phyloP scores from a whole-genome alignment of 2,888 invertebrate genomes.

The Temnothorax unifasciatus region DNA sequence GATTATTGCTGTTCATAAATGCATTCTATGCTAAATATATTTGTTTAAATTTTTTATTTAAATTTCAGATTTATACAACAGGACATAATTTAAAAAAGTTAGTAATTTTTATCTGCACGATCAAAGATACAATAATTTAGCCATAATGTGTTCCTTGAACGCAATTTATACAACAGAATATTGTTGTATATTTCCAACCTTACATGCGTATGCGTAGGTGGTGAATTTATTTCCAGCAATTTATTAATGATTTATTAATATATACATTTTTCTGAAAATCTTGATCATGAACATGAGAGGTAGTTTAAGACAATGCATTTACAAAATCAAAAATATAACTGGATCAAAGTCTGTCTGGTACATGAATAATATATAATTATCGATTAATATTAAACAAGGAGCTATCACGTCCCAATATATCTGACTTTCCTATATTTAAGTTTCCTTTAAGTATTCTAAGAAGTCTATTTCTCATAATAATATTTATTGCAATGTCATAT shows the following conservation, averaged over 20 bases:
- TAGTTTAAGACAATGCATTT: neutral
- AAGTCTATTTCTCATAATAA: too few species aligned
- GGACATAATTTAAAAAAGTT: neutral
- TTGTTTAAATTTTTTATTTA: neutral
- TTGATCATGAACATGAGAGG: neutral
- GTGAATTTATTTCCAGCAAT: neutral
- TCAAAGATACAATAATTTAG: neutral
- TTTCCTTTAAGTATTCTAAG: too few species aligned
- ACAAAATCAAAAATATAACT: neutral
- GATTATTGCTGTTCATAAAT: neutral
- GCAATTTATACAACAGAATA: neutral
- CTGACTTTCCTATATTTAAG: too few species aligned
- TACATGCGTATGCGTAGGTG: neutral
- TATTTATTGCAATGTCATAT: too few species aligned
- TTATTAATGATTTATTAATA: slow-evolving; percentile 4
- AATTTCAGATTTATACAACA: neutral
- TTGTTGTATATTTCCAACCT: neutral
- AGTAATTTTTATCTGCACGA: neutral
- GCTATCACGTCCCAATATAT: too few species aligned
- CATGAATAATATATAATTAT: neutral
- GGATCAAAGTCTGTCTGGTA: neutral
- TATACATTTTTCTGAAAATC: neutral
- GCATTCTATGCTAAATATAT: neutral
- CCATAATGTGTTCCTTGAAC: neutral
- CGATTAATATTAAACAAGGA: too few species aligned